Evolutionary conservation across 2,113 vertebrate genomes (phyloP).

Genomic region (Danionella cerebrum): DNA sequence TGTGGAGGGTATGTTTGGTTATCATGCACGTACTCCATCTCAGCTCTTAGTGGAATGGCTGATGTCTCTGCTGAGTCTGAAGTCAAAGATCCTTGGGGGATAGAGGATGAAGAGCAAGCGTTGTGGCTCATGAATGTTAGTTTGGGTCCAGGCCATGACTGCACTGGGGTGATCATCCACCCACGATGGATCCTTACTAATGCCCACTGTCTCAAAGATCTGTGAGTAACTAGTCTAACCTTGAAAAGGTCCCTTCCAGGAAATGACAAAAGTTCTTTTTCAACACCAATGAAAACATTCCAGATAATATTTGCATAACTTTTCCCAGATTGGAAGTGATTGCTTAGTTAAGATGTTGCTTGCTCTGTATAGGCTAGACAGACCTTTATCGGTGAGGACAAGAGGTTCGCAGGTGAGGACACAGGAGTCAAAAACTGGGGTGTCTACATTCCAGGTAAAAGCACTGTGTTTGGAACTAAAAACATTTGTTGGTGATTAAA

Average conservation of each 20-base stretch:
- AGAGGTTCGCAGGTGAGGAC: constrained; percentile 46
- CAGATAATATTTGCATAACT: too few relatives aligned
- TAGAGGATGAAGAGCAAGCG: constrained; percentile 48
- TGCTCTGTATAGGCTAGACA: constrained; percentile 30
- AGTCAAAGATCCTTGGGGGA: constrained; percentile 42
- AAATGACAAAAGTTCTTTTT: too few relatives aligned
- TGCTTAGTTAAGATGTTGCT: too few relatives aligned
- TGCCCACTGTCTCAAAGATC: constrained; percentile 50
- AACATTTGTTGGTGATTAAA: background rate
- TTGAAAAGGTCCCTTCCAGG: too few relatives aligned
- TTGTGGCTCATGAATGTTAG: constrained; percentile 53
- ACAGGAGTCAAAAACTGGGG: too few relatives aligned
- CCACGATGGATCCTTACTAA: constrained; percentile 52
- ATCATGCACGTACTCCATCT: background rate
- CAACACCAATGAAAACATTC: too few relatives aligned
- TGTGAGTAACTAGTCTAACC: constrained; percentile 44
- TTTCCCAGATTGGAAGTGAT: too few relatives aligned
- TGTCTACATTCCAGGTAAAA: too few relatives aligned
- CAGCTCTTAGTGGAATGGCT: constrained; percentile 44
- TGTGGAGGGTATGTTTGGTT: background rate
- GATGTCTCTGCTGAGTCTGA: constrained; percentile 37
- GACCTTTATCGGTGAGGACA: constrained; percentile 27
- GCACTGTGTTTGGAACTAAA: background rate
- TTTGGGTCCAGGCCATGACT: constrained; percentile 44
- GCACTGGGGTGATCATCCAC: constrained; percentile 49